Conservation (phyloP, 2,888 invertebrate species). For the Oegoconia quadripuncta region DNA sequence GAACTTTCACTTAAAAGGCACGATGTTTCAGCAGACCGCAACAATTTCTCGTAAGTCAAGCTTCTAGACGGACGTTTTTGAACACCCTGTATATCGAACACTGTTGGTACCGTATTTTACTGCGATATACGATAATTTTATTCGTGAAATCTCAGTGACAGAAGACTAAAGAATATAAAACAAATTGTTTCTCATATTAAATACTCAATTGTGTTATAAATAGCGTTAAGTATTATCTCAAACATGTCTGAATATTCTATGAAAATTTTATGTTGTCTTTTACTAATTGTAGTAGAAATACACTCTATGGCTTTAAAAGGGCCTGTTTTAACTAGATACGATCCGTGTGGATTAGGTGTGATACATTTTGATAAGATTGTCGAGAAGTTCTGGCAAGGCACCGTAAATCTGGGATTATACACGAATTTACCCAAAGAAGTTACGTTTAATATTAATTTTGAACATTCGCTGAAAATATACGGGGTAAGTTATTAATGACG, state of each 20-base stretch:
- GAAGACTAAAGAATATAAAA: constrained; percentile 1
- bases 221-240: neutral
- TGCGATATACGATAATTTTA: too few species aligned
- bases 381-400: constrained; percentile 47
- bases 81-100: constrained; percentile 40
- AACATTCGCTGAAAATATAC: constrained; percentile 39
- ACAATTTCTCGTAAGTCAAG: constrained; percentile 23
- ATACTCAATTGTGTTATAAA: too few species aligned
- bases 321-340: constrained; percentile 50
- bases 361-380: constrained; percentile 55
- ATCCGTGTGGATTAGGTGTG: constrained; percentile 60
- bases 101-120: too few species aligned
- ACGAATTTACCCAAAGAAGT: constrained; percentile 32
- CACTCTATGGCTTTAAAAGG: constrained; percentile 52
- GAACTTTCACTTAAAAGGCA: constrained; percentile 54
- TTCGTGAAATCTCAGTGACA: too few species aligned
- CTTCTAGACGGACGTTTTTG: constrained; percentile 19
- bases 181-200: neutral
- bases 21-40: constrained; percentile 18
- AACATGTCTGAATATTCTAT: neutral
- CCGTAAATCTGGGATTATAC: constrained; percentile 52
- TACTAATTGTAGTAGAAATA: constrained; percentile 27
- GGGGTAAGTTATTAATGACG: constrained; percentile 44
- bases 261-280: constrained; percentile 7
- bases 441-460: constrained; percentile 45